Conservation (phyloP, 2,797 vertebrate genomes). For the Mormyrus proboscirostris region DNA sequence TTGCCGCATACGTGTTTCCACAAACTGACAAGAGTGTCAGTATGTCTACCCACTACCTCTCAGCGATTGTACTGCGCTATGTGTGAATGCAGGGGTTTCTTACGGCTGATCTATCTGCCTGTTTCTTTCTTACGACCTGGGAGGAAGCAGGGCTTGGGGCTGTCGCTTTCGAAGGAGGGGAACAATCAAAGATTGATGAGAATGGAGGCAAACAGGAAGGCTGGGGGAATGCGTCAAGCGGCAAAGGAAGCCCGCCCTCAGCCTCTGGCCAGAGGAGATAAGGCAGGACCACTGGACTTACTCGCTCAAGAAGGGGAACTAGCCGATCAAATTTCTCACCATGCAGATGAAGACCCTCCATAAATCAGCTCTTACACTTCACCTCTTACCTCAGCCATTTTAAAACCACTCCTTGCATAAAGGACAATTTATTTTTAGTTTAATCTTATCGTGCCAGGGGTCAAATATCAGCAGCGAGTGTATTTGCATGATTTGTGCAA, state of each 20-base stretch:
- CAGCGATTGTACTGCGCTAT: not conserved
- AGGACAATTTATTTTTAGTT: slow-evolving; percentile 41
- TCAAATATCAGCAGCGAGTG: slow-evolving; percentile 47
- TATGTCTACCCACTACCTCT: not conserved
- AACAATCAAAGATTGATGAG: slow-evolving; percentile 69
- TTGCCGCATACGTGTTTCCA: not conserved
- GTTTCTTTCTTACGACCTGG: not conserved
- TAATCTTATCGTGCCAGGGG: slow-evolving; percentile 38
- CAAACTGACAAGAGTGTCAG: not conserved
- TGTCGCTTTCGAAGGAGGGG: slow-evolving; percentile 46
- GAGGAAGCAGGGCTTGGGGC: slow-evolving; percentile 27
- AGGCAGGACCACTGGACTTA: slow-evolving; percentile 64
- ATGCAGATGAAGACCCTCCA: slow-evolving; percentile 48
- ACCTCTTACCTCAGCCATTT: slow-evolving; percentile 20
- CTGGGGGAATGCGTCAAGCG: slow-evolving; percentile 66
- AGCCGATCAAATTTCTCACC: slow-evolving; percentile 58
- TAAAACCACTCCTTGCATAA: not conserved
- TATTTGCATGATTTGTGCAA: slow-evolving; percentile 42
- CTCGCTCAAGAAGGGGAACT: slow-evolving; percentile 53
- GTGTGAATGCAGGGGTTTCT: not conserved
- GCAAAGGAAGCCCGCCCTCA: slow-evolving; percentile 66
- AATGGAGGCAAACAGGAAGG: slow-evolving; percentile 69
- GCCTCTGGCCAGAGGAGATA: slow-evolving; percentile 76
- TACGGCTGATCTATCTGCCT: not conserved
- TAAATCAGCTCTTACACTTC: slow-evolving; percentile 28